Base-by-base conservation (phyloP, 2,113 vertebrate genomes). In the Paracanthobrama guichenoti region DNA sequence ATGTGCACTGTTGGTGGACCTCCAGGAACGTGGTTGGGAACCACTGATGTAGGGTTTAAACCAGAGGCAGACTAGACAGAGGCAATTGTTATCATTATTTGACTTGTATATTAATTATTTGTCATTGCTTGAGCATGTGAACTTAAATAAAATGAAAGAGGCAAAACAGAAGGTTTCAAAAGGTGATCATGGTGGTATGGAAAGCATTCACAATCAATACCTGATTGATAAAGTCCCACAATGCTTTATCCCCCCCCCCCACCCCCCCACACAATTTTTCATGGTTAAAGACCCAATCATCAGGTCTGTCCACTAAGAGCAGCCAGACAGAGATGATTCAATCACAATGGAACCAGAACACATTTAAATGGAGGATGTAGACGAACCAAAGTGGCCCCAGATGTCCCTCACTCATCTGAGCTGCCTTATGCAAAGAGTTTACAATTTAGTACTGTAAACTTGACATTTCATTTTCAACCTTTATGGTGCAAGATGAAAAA, bases 301-400 rank as follows among this genome's bases (percentile, higher is more conserved):
- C 69, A 44, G 39, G 42, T 72, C 42, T n/a, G 50, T 39, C 6
- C 28, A 46, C n/a, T 72, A 57, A 6, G 18, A 57, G 74, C 28
- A 76, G 74, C 28, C 75, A 78, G 75, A 78, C 75, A 78, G 75
- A 78, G 31, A n/a, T 42, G 75, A 60, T 78, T 78, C 12, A 60
- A 78, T 78, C 31, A 78, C 42, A n/a, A 35, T 60, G 55, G 50
- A 7, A 78, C 31, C 75, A 78, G 55, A 78, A 6, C 16, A 78
- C 75, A 60, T 60, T 42, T 26, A 78, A 24, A 78, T 78, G 13
- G 75, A 78, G 28, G 22, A 5, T 55, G 35, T 8, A 78, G 55
- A 57, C 55, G 12, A 26, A 35, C 74, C n/a, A 46, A 46, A 46
- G 39, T 76, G 18, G 5, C 26, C 28, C 22, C 55, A 78, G 50